Evolutionary conservation across 92 coral and sea anemone species (phyloP).

Genomic region (Epizoanthus ramosus): DNA sequence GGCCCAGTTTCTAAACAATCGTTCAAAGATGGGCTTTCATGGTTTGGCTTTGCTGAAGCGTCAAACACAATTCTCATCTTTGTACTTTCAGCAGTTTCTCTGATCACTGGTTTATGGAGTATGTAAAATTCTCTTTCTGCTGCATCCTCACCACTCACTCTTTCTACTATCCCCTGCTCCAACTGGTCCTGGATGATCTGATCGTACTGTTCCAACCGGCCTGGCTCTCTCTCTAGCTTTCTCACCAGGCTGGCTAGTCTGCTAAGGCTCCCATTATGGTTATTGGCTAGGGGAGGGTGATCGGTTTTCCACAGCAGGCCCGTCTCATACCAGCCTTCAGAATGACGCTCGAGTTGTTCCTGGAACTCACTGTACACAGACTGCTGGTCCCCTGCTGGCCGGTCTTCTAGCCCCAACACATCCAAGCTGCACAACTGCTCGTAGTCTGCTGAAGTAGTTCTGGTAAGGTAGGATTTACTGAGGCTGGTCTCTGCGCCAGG

Average conservation of each 20-base stretch:
- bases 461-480: slow-evolving; percentile 39
- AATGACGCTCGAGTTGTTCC: slow-evolving; percentile 52
- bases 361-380: slow-evolving; percentile 55
- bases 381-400: slow-evolving; percentile 55
- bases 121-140: slow-evolving; percentile 46
- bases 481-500: slow-evolving; percentile 53
- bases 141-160: slow-evolving; percentile 17
- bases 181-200: slow-evolving; percentile 46
- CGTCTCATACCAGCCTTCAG: slow-evolving; percentile 66
- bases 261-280: slow-evolving; percentile 51
- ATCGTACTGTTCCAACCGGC: slow-evolving; percentile 32
- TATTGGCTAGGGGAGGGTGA: slow-evolving; percentile 46
- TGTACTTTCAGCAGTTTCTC: slow-evolving; percentile 4
- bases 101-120: slow-evolving; percentile 17
- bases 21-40: slow-evolving; percentile 24
- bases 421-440: slow-evolving; percentile 59
- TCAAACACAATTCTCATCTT: slow-evolving; percentile 45
- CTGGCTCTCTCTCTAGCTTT: slow-evolving; percentile 52
- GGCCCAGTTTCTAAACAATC: slow-evolving; percentile 32
- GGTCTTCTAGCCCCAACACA: slow-evolving; percentile 63
- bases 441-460: slow-evolving; percentile 54
- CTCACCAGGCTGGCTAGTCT: slow-evolving; percentile 53
- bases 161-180: slow-evolving; percentile 43
- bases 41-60: slow-evolving; percentile 29
- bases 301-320: slow-evolving; percentile 60